A percentile compares a stretch with the other conserved stretches of the same genome.
These are phyloP conservation scores for Plusia festucae DNA, from an alignment of 2,888 invertebrate species.

Conservation along the genomic window DNA sequence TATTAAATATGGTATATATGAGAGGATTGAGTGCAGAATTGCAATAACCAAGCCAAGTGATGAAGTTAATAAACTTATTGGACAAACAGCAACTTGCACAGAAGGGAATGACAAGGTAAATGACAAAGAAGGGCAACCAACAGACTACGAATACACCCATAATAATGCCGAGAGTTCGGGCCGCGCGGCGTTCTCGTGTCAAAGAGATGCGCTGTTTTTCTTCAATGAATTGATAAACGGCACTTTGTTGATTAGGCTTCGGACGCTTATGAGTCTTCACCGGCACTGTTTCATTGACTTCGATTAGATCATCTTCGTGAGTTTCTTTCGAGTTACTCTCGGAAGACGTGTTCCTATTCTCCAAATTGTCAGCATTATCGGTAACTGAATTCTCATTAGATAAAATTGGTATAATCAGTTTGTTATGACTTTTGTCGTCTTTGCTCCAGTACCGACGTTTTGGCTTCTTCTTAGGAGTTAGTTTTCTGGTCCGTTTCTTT, in stretches of 20 bases:
- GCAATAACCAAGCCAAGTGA: slow-evolving; percentile 98
- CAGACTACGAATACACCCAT: slow-evolving; percentile 99
- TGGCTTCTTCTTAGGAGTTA: slow-evolving; percentile 85
- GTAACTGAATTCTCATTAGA: slow-evolving; percentile 85
- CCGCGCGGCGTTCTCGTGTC: slow-evolving; percentile 97
- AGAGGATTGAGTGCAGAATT: slow-evolving; percentile 97
- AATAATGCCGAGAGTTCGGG: slow-evolving; percentile 98
- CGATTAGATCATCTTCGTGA: slow-evolving; percentile 79
- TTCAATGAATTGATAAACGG: slow-evolving; percentile 96
- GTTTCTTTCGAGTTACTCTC: slow-evolving; percentile 87
- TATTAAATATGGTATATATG: slow-evolving; percentile 98
- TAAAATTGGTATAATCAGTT: slow-evolving; percentile 83
- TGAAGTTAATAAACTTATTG: slow-evolving; percentile 94
- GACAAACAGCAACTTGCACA: slow-evolving; percentile 95
- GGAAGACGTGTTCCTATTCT: slow-evolving; percentile 83
- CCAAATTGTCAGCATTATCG: slow-evolving; percentile 78
- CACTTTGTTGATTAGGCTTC: slow-evolving; percentile 83
- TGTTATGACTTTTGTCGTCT: slow-evolving; percentile 84
- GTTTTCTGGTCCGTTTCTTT: slow-evolving; percentile 78
- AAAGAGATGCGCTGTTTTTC: slow-evolving; percentile 97
- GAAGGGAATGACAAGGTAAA: slow-evolving; percentile 98
- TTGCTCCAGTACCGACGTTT: slow-evolving; percentile 89
- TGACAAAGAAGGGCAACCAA: slow-evolving; percentile 99
- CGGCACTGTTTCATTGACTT: slow-evolving; percentile 70
- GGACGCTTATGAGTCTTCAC: slow-evolving; percentile 73